phyloP scores from a whole-genome alignment of 2,113 vertebrate species.

The Leucoraja erinaceus region DNA sequence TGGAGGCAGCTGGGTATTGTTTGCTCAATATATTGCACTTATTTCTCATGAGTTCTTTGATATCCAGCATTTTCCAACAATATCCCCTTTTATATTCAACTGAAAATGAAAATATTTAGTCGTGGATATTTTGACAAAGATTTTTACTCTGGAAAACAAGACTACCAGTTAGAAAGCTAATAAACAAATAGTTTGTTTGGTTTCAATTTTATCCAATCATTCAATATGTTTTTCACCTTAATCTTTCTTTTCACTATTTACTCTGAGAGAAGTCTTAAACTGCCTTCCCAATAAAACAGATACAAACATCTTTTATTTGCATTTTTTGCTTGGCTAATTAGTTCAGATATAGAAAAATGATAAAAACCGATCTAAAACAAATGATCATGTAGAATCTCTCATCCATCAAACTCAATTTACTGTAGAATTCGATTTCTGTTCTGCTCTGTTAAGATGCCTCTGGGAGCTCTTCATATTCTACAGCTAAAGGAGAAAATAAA shows the following conservation, averaged over 20 bases:
- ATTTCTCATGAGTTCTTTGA: background rate
- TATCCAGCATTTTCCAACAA: background rate
- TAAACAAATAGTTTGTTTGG: background rate
- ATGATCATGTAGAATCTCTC: background rate
- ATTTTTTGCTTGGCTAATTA: slow-evolving; percentile 14
- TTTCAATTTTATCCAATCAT: background rate
- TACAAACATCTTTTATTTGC: background rate
- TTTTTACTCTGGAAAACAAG: background rate
- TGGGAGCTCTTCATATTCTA: background rate
- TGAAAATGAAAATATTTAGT: too few species aligned
- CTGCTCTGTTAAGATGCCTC: background rate
- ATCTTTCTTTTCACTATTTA: background rate
- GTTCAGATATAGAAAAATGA: background rate
- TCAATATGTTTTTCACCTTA: background rate
- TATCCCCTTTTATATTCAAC: background rate
- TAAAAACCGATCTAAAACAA: background rate
- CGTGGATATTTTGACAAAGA: too few species aligned
- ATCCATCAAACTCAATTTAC: slow-evolving; percentile 27
- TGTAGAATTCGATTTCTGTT: background rate
- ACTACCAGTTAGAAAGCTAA: background rate
- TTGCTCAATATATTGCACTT: background rate
- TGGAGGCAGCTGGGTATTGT: background rate
- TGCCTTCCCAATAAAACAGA: background rate
- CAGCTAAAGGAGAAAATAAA: background rate
- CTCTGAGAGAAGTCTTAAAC: background rate